phyloP scores from a whole-genome alignment of 2,888 invertebrate genomes.

The Barypeithes pellucidus region DNA sequence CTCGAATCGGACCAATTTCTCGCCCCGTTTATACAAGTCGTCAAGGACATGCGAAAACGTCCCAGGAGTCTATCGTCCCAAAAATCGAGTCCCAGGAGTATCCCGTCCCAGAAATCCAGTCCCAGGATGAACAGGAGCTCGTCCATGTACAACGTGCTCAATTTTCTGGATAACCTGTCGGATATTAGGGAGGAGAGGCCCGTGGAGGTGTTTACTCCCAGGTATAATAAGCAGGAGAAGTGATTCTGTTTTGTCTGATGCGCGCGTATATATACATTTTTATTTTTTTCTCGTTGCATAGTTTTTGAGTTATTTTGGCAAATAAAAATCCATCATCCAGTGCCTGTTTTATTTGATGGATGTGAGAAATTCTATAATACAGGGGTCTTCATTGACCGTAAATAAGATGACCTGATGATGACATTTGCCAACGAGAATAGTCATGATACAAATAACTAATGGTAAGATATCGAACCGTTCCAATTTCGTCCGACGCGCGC shows the following conservation, averaged over 20 bases:
- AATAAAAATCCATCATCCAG: conserved; percentile 30
- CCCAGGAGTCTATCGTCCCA: no score
- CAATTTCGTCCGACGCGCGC: no score
- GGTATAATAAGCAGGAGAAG: conserved; percentile 25
- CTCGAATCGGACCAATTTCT: conserved; percentile 54
- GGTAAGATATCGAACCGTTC: no score
- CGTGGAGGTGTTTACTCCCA: conserved; percentile 54
- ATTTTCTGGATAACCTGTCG: conserved; percentile 59
- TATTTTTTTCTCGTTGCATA: conserved; percentile 3
- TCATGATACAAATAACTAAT: no score
- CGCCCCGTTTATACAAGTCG: conserved; percentile 60
- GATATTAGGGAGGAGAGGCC: conserved; percentile 54
- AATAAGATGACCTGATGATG: no score
- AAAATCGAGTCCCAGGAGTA: neutral
- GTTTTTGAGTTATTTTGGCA: conserved; percentile 27
- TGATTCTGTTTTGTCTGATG: neutral
- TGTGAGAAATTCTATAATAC: neutral
- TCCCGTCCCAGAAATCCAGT: conserved; percentile 17
- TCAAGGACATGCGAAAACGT: conserved; percentile 57
- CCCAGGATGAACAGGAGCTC: conserved; percentile 51
- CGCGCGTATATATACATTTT: neutral
- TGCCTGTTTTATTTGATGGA: neutral
- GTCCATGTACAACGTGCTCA: conserved; percentile 59
- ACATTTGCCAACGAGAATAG: no score
- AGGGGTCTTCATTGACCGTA: no score